Evolutionary conservation across 2,888 invertebrate genomes (phyloP), one percentile per base, ranked within the genome.

Genomic region (Oscheius sp.): DNA sequence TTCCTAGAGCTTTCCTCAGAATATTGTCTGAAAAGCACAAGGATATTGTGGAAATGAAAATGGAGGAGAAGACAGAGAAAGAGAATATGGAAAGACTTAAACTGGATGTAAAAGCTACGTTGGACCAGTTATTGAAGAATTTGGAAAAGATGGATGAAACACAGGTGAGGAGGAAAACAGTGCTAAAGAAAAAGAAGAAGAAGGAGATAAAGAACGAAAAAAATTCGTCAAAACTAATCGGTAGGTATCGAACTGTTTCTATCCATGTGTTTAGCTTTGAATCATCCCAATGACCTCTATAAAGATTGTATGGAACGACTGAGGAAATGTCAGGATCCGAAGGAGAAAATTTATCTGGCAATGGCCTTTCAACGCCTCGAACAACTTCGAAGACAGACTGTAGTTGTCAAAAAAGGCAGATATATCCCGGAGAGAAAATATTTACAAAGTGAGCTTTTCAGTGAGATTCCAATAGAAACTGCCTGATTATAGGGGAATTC

Each of bases 401-500:
- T 20, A 5, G 36, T 44, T 2, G 26, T 44, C 22, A 22, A 26
- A 38, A 57, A 44, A 26, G 57, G 28, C 5, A 14, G 41, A 9
- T 17, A 3, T 12, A 22, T 17, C 6, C n/a, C 36, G 33, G 56
- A 50, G 28, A 50, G 30, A 8, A 50, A 20, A 9, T 50, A 28
- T 54, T 32, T 41, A 41, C 14, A 41, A 41, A 41, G 41, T 41
- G 14, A 20, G 41, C 5, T 6, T 17, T 6, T 41, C 20, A 41
- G 20, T 17, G 41, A 12, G n/a, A n/a, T n/a, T 6, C 41, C 12
- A 6, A 12, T 4, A 41, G 36, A 36, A 9, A 36, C 4, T 17
- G 41, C n/a, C n/a, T 2, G n/a, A 26, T 61, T 67, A 6, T 26
- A 67, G 67, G 49, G 20, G 51, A 36, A 24, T 67, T 67, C 67